Percentiles rank a stretch among this genome's conserved stretches.
These are phyloP conservation scores for Oscheius myriophilus DNA, from an alignment of 2,888 invertebrate genomes.

Conservation along the genomic window DNA sequence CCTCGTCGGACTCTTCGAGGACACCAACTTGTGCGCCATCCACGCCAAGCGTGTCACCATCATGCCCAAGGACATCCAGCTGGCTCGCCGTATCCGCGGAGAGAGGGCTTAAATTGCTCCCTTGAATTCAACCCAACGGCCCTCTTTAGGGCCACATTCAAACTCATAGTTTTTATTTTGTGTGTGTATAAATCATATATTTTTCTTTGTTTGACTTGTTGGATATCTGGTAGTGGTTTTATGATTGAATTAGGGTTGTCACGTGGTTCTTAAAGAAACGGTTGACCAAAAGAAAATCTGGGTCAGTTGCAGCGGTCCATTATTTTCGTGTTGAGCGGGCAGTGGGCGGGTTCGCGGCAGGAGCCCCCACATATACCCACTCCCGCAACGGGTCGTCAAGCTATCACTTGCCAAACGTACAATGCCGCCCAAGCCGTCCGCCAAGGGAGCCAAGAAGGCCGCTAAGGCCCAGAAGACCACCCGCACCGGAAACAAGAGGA, in stretches of 20 bases:
- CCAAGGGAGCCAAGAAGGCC: conserved; percentile 70
- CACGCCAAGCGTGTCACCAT: conserved; percentile 96
- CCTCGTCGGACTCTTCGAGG: conserved; percentile 91
- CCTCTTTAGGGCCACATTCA: conserved; percentile 61
- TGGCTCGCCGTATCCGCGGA: conserved; percentile 93
- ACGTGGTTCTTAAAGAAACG: no score
- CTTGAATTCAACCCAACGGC: conserved; percentile 54
- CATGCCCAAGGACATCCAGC: conserved; percentile 96
- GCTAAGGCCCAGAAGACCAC: conserved; percentile 62
- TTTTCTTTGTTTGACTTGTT: no score
- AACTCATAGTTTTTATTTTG: not conserved
- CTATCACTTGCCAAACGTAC: no score
- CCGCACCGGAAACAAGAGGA: conserved; percentile 70
- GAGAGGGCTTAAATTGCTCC: conserved; percentile 25
- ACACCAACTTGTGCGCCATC: conserved; percentile 93
- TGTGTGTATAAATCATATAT: not conserved
- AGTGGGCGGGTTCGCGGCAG: no score
- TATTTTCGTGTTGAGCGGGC: no score
- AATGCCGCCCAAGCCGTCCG: conserved; percentile 64
- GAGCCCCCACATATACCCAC: no score
- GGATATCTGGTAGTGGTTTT: no score
- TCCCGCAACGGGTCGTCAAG: no score
- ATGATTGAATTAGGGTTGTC: no score
- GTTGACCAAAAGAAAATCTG: no score
- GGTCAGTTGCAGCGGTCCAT: no score